These are phyloP conservation scores for Caenorhabditis zanzibari DNA, from an alignment of 2,888 invertebrate species.

Conservation along the genomic window DNA sequence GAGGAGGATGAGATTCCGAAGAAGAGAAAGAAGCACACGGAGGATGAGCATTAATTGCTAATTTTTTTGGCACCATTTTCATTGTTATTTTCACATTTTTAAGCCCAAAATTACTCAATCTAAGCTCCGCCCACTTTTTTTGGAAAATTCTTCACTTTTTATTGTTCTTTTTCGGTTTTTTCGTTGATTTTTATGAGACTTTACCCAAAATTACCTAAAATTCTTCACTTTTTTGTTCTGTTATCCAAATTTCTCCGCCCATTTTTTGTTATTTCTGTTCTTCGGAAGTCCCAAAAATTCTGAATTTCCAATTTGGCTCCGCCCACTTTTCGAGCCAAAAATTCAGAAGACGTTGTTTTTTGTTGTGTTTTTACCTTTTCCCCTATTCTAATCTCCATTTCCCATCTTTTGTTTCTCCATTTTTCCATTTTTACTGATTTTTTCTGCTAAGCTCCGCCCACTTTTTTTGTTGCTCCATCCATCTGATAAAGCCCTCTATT, in stretches of 20 bases:
- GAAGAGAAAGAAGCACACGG: slow-evolving; percentile 60
- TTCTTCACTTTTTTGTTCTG: not conserved
- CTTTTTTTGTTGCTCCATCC: slow-evolving; percentile 1
- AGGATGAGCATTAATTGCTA: slow-evolving; percentile 39
- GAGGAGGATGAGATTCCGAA: slow-evolving; percentile 54
- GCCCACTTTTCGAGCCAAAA: not conserved
- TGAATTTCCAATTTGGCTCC: too few relatives aligned
- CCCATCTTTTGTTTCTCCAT: not conserved
- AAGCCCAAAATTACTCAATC: not conserved
- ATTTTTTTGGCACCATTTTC: slow-evolving; percentile 3
- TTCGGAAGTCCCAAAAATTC: too few relatives aligned
- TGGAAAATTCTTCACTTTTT: too few relatives aligned
- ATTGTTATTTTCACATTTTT: slow-evolving; percentile 1
- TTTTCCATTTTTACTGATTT: not conserved
- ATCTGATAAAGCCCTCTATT: not conserved
- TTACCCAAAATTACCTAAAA: not conserved
- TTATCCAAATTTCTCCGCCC: not conserved
- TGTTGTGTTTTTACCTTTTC: too few relatives aligned
- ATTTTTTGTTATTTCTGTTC: too few relatives aligned
- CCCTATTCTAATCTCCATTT: not conserved
- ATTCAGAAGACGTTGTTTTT: not conserved
- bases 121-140: too few relatives aligned
- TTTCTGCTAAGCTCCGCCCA: slow-evolving; percentile 4
- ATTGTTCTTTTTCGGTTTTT: too few relatives aligned
- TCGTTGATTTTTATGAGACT: too few relatives aligned